Base-by-base conservation (phyloP, 2,888 invertebrate genomes). In the Callimorpha dominula region DNA sequence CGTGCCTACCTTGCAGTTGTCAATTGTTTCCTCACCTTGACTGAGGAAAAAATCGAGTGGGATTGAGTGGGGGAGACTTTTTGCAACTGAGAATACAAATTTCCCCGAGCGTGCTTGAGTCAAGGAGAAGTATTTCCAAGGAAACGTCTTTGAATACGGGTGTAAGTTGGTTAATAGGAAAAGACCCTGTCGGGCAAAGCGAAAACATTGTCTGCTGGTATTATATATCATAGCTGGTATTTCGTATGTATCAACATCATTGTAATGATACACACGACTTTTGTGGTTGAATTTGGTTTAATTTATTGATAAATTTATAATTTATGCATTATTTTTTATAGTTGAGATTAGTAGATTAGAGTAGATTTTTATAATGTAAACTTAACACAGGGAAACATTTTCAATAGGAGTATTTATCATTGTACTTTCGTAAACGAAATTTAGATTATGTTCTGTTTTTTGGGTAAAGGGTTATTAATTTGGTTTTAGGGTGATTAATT, bases 71-170 rank as follows among this genome's bases (percentile, higher is more conserved):
- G 54, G n/a, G 17, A 17, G 7, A 5, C n/a, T 57, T 46, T 52
- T 57, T 57, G 54, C 54, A 54, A 54, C n/a, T 17, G n/a, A 54
- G 54, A 57, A 57, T 57, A 57, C 54, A 57, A 57, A 57, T 57
- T 57, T 20, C 54, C 20, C 11, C 9, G 54, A 54, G n/a, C n/a
- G n/a, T 54, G n/a, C 54, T 57, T 57, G 54, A 57, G 20, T 57
- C 54, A n/a, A 57, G 11, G 9, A 0, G 11, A 11, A 57, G 2
- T n/a, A 57, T 57, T 57, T 57, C 11, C n/a, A 20, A 57, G 9
- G n/a, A n/a, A 54, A n/a, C n/a, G 54, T n/a, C 4, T 54, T 54
- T 20, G 20, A 57, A 31, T 57, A n/a, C 7, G 54, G 54, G 8
- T 17, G 52, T 52, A 7, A 54, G 17, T n/a, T 54, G n/a, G 8